Evolutionary conservation across 2,888 invertebrate genomes (phyloP), one percentile per base, ranked within the genome.

Genomic region (Bellardia bayeri): DNA sequence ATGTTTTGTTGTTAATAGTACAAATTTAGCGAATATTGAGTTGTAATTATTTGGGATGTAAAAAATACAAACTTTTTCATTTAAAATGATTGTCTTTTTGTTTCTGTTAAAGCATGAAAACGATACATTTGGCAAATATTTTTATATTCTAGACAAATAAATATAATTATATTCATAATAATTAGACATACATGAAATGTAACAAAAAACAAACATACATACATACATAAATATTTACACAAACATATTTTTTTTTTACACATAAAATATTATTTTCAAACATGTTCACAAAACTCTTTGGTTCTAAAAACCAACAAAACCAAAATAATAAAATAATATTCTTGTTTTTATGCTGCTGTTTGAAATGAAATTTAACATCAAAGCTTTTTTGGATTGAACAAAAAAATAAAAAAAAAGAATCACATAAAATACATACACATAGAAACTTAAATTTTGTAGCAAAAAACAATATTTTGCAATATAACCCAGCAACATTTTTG

Each of bases 331-430:
- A 13, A 13, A 40, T 42, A 13, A 9, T 49, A 63, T 7, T 61
- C 69, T 66, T 16, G 3, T 51, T 51, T 11, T 23, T 64, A 9
- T 66, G 64, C 74, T 72, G 61, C 61, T 71, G 14, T 56, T 71
- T 49, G 45, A 69, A 82, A 76, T 33, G 3, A 83, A 49, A 72
- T 76, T 76, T 71, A 85, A 85, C 76, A 76, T 82, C 66, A 82
- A 76, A 79, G 58, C 80, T 33, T 66, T 75, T 74, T 56, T 54
- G 4, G 33, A 49, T 58, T 45, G n/a, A 66, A 64, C 16, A 40
- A 14, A 58, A 63, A 56, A 45, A 51, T 64, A 45, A 14, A 45
- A 37, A 61, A 51, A 51, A 37, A 61, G 42, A 51, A 13, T 66
- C 49, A 61, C 58, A 82, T 16, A 68, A 64, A 49, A 4, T 30